Base-by-base conservation (phyloP, 1,140 invertebrate genomes). In the Rhopalosiphum padi region DNA sequence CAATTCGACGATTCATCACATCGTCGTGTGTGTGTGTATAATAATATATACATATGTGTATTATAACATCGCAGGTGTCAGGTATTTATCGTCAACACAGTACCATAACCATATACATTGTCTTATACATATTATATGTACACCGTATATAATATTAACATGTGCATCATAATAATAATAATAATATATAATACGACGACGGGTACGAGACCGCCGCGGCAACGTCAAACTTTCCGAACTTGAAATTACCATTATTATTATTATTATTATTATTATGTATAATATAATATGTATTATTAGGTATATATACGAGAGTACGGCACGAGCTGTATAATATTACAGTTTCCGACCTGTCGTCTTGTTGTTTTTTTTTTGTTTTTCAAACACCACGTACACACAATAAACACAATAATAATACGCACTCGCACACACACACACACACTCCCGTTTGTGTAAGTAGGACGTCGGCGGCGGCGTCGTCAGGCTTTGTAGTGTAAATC, bases 401-500 rank as follows among this genome's bases (percentile, higher is more conserved):
- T 23, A 86, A 86, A 86, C 37, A 86, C 83, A 87, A 48, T 48
- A 48, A 87, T n/a, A 87, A 87, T n/a, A 87, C 25, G 0, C 25
- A n/a, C 35, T 35, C 6, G 41, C 25, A 2, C 46, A 11, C 30
- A 30, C 25, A 3, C 55, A 60, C 55, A 11, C 3, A 30, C 55
- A 30, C 25, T 11, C 25, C 9, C 25, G 25, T 53, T 53, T 18
- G 86, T 88, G 86, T 35, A 90, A 88, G 82, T 93, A 93, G 46
- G 88, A 60, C 86, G 37, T 37, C 37, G 48, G 87, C 21, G 7
- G 30, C 86, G 85, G 25, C 43, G 41, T 22, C 41, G n/a, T 41
- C 53, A 5, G n/a, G 46, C 88, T 88, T 94, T 90, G 77, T 94
- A 94, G 88, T 94, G 86, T 94, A 94, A 94, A 90, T 90, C 60